These are phyloP conservation scores for Nebria brevicollis DNA, from an alignment of 2,888 invertebrate species.

Conservation along the genomic window DNA sequence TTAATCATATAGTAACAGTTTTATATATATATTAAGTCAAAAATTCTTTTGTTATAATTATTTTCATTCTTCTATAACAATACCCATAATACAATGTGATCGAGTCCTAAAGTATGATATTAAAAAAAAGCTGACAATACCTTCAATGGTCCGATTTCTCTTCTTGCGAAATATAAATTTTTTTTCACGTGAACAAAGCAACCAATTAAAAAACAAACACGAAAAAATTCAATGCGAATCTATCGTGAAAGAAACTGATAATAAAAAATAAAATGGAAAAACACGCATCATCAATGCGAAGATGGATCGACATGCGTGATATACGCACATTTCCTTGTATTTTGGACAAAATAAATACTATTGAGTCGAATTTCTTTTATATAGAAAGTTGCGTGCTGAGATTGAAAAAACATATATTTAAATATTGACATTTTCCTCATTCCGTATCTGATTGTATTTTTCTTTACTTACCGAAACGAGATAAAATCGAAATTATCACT, in stretches of 20 bases:
- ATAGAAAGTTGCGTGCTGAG: not conserved
- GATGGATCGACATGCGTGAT: not conserved
- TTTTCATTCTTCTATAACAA: not conserved
- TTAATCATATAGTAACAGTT: not conserved
- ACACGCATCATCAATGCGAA: not conserved
- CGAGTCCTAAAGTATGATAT: not conserved
- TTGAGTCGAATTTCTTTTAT: not conserved
- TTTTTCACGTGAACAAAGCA: slow-evolving; percentile 28
- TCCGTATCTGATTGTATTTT: too few relatives aligned
- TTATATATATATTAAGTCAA: not conserved
- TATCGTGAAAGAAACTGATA: not conserved
- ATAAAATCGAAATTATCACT: too few relatives aligned
- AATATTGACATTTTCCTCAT: too few relatives aligned
- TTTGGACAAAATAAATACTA: not conserved
- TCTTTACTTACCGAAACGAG: too few relatives aligned
- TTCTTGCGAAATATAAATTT: not conserved
- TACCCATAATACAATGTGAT: not conserved
- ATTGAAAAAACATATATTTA: not conserved
- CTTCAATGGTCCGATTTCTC: not conserved
- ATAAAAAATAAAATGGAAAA: not conserved
- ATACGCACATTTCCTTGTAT: not conserved
- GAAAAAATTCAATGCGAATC: slow-evolving; percentile 27
- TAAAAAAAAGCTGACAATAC: not conserved
- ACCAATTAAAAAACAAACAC: slow-evolving; percentile 39
- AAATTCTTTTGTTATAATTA: not conserved